Percentiles rank a stretch among this genome's conserved stretches.
These are phyloP conservation scores for Prietella phreatophila DNA, from an alignment of 2,113 vertebrate genomes.

Conservation along the genomic window DNA sequence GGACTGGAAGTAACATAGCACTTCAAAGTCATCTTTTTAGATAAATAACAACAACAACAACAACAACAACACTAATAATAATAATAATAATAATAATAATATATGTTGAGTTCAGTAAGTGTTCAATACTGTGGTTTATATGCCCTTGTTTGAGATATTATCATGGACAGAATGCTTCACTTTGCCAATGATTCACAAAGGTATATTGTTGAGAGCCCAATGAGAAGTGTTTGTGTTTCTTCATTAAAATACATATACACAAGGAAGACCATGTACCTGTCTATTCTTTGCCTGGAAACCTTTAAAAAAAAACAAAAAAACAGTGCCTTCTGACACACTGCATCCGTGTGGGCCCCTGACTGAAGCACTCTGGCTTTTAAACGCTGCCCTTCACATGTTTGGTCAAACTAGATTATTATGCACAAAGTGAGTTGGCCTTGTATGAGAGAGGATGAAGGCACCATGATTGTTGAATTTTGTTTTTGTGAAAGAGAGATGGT, in stretches of 20 bases:
- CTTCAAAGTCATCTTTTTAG: background rate
- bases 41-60: background rate
- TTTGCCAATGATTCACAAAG: background rate
- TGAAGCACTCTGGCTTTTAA: background rate
- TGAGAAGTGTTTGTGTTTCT: background rate
- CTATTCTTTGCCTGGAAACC: slow-evolving; percentile 32
- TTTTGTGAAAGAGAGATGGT: background rate
- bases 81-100: too few relatives aligned
- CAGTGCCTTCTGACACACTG: slow-evolving; percentile 13
- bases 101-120: too few relatives aligned
- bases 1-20: background rate
- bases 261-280: slow-evolving; percentile 27
- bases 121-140: background rate
- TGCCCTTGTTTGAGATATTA: background rate
- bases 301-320: slow-evolving; percentile 26
- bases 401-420: background rate
- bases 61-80: too few relatives aligned
- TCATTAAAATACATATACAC: slow-evolving; percentile 32
- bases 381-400: slow-evolving; percentile 6
- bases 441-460: background rate
- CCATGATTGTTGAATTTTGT: background rate
- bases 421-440: background rate
- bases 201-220: background rate
- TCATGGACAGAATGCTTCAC: background rate
- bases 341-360: background rate